Base-by-base conservation (phyloP, 1,140 invertebrate genomes). In the Meloidogyne chitwoodi region DNA sequence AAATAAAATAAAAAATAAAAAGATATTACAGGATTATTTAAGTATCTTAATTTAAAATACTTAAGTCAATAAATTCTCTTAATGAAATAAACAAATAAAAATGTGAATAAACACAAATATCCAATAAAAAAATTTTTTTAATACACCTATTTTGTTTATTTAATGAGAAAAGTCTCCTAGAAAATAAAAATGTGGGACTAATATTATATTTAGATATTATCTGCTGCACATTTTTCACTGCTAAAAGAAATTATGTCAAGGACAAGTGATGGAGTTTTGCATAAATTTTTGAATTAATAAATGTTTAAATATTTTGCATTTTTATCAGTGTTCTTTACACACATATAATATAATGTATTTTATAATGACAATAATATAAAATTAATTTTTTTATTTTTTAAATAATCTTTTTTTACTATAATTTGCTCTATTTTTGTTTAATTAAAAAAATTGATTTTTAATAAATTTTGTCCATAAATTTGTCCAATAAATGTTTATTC, bases 401-500 rank as follows among this genome's bases (percentile, higher is more conserved):
- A 67, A 24, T 38, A 38, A 38, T 38, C 0, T 0, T 63, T 24
- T 10, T 31, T 64, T 8, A 8, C 27, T 26, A 64, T 8, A 63
- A 63, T 63, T 2, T 63, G 10, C 10, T 3, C 4, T 64, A 3
- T 24, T 8, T 24, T 64, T 31, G 10, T 64, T 64, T 10, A 22
- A 64, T 24, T 64, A 6, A 64, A 64, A 64, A 64, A 56, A 6
- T n/a, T 56, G 5, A 19, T 44, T 11, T 44, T 44, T 56, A 48
- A 19, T 48, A 48, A 5, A 48, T 56, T 56, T n/a, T 56, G 48
- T 56, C 48, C 48, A 56, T n/a, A 34, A 85, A 83, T 24, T 75
- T 65, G 19, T 82, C 66, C 19, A 85, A 70, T 34, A 85, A 74
- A 34, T 81, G 79, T 44, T 82, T 83, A 72, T 86, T 85, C 71